These are phyloP conservation scores for Eupithecia subumbrata DNA, from an alignment of 2,888 invertebrate genomes.

Conservation along the genomic window DNA sequence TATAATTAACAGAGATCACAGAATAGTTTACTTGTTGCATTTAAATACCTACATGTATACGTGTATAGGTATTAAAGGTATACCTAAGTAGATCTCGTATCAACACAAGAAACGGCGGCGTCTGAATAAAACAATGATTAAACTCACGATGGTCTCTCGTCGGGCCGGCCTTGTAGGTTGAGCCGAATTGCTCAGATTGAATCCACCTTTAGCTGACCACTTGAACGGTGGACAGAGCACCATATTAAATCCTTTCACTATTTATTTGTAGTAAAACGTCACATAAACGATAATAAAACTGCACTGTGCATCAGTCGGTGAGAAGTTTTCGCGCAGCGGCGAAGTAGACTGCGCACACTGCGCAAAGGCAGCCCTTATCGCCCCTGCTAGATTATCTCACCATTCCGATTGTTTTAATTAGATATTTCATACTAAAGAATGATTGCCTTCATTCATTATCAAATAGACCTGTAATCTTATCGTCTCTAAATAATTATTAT, in stretches of 20 bases:
- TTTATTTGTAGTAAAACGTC: slow-evolving; percentile 29
- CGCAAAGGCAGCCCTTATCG: slow-evolving; percentile 73
- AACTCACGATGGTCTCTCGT: slow-evolving; percentile 73
- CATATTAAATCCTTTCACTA: slow-evolving; percentile 56
- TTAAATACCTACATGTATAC: background rate
- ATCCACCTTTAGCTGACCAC: slow-evolving; percentile 72
- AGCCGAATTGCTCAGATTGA: slow-evolving; percentile 62
- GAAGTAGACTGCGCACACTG: slow-evolving; percentile 62
- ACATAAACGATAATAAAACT: slow-evolving; percentile 30
- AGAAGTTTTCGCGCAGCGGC: slow-evolving; percentile 75
- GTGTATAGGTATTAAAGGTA: too few species aligned
- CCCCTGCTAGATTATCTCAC: slow-evolving; percentile 73
- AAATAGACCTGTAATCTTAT: slow-evolving; percentile 78
- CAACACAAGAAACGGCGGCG: background rate
- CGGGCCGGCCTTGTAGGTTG: slow-evolving; percentile 49
- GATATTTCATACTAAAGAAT: slow-evolving; percentile 71
- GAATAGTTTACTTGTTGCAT: background rate
- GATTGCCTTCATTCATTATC: slow-evolving; percentile 75
- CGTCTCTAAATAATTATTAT: slow-evolving; percentile 68
- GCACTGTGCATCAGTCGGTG: slow-evolving; percentile 43
- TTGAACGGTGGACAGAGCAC: slow-evolving; percentile 78
- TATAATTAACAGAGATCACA: background rate
- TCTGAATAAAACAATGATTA: slow-evolving; percentile 26
- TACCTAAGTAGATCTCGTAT: background rate
- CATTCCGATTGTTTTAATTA: slow-evolving; percentile 81